Conservation (phyloP, 2,113 vertebrate genomes). For the Hassar affinis region DNA sequence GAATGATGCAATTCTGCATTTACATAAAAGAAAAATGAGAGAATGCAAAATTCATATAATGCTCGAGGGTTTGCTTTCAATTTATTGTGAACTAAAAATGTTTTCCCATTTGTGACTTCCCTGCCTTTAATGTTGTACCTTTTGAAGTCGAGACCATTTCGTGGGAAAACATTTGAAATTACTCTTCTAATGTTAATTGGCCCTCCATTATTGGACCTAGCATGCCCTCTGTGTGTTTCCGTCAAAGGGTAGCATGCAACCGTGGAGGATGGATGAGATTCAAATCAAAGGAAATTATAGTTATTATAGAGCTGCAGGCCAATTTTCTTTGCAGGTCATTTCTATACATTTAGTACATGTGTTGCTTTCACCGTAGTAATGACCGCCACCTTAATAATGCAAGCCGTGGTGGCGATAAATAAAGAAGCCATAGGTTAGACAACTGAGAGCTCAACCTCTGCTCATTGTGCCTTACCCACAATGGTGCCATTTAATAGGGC, state of each 20-base stretch:
- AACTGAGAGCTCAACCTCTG: conserved; percentile 64
- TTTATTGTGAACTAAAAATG: conserved; percentile 20
- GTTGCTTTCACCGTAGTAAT: conserved; percentile 38
- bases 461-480: conserved; percentile 67
- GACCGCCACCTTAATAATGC: conserved; percentile 39
- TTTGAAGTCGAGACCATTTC: conserved; percentile 46
- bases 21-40: neutral
- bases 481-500: conserved; percentile 71
- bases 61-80: neutral
- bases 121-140: conserved; percentile 56
- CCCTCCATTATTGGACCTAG: conserved; percentile 31
- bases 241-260: conserved; percentile 12
- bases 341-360: conserved; percentile 27
- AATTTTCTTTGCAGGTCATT: conserved; percentile 27
- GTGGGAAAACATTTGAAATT: conserved; percentile 37
- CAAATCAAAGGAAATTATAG: conserved; percentile 31
- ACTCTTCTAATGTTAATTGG: conserved; percentile 23
- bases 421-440: conserved; percentile 58
- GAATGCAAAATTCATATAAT: neutral
- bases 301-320: conserved; percentile 35
- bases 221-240: conserved; percentile 24
- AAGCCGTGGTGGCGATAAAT: conserved; percentile 12
- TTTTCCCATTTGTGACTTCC: conserved; percentile 48
- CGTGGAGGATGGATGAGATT: conserved; percentile 17
- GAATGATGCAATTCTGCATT: neutral